Evolutionary conservation across 2,113 vertebrate species (phyloP), one percentile per base, ranked within the genome.

Genomic region (Colistium nudipinnis): DNA sequence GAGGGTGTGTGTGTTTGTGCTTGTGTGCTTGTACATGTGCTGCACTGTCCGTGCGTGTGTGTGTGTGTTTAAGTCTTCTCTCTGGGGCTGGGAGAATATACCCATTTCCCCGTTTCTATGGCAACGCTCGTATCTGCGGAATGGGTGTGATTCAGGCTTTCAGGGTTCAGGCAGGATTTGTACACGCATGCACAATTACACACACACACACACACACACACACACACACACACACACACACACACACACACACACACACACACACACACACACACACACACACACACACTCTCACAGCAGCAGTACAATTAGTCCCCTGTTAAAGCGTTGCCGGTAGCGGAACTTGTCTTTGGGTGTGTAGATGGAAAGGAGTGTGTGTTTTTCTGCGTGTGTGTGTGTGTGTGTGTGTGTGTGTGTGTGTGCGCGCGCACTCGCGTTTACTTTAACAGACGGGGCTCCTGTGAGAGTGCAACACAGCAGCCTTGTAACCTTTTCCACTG

Each of bases 121-220:
- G 90, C 70, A 88, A 93, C 93, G 4, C 71, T 82, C 25, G 69
- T 81, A 76, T 90, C 90, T 84, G 87, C 86, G 88, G 88, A 91
- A 91, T 91, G 84, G 88, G 87, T 86, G 85, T 87, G 86, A 92
- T 83, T 90, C 88, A 86, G 78, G 76, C 85, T 81, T 71, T 88
- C 70, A 82, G 82, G 73, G 80, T 83, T 84, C 76, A 88, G 74
- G 81, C 84, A 71, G 79, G 49, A 56, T 75, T 66, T 52, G 25
- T 14, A n/a, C 52, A 43, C 54, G 63, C 62, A 44, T 24, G 3
- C 63, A 63, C 68, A 57, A 39, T 49, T 33, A 51, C 47, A 36
- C 52, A 51, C 30, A 65, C 44, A 30, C 57, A 17, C 64, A 45
- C 69, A 57, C 24, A 57, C 72, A 64, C 68, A 68, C 71, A 44